phyloP scores from a whole-genome alignment of 2,797 vertebrate genomes.

The Ambastaia sidthimunki region DNA sequence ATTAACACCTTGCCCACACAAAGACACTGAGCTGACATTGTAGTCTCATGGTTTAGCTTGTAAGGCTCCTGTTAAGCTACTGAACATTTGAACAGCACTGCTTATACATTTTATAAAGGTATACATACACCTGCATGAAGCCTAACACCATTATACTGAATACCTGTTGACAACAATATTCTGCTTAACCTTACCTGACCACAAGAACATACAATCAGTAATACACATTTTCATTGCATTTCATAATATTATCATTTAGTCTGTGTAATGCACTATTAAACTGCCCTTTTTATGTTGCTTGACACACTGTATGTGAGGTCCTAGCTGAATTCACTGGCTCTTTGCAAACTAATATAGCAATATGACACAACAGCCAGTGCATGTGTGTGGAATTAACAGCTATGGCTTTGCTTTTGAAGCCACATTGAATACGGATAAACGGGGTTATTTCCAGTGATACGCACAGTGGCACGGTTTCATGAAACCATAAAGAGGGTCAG shows the following conservation, averaged over 20 bases:
- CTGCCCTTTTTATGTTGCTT: too few relatives aligned
- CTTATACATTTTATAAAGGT: background rate
- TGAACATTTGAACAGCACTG: constrained; percentile 8
- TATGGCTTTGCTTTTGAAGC: constrained; percentile 19
- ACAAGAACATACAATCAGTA: too few relatives aligned
- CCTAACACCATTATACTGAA: background rate
- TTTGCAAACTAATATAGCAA: constrained; percentile 3
- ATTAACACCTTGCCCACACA: background rate
- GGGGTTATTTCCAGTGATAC: constrained; percentile 15
- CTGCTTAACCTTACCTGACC: background rate
- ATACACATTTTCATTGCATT: background rate
- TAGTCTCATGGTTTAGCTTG: constrained; percentile 34
- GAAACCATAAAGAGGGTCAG: background rate
- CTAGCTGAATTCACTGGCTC: background rate
- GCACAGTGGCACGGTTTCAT: constrained; percentile 15
- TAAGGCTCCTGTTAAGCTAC: constrained; percentile 37
- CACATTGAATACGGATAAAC: constrained; percentile 7
- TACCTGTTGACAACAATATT: background rate
- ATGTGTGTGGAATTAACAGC: constrained; percentile 6
- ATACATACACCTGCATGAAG: background rate
- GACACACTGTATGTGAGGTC: background rate
- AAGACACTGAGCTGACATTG: constrained; percentile 16
- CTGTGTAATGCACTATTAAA: background rate
- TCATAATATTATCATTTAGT: background rate
- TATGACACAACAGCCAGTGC: constrained; percentile 9